Percentiles rank a stretch among this genome's conserved stretches.
Conservation (phyloP, 1,140 invertebrate genomes). For the Leucophenga varia region DNA sequence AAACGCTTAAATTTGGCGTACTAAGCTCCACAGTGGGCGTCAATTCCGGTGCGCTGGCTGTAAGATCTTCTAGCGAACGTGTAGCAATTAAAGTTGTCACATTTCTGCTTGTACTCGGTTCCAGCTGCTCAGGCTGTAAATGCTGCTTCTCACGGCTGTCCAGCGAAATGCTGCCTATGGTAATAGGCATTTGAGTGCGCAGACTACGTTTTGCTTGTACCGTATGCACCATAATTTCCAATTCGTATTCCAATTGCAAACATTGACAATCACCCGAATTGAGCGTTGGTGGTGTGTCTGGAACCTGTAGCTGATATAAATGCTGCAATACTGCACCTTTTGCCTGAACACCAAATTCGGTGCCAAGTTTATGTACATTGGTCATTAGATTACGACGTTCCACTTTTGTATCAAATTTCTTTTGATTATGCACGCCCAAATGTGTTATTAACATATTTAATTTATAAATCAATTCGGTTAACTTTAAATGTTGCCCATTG, state of each 20-base stretch:
- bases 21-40: conserved; percentile 14
- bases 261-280: conserved; percentile 64
- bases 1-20: conserved; percentile 19
- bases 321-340: conserved; percentile 53
- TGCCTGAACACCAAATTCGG: conserved; percentile 57
- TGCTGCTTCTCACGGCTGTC: no score
- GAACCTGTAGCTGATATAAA: conserved; percentile 60
- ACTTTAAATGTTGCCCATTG: conserved; percentile 50
- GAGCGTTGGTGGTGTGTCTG: conserved; percentile 68
- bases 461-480: conserved; percentile 57
- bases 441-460: conserved; percentile 45
- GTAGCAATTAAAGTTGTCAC: neutral
- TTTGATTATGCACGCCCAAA: conserved; percentile 19
- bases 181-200: conserved; percentile 53
- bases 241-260: conserved; percentile 68
- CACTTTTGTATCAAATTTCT: conserved; percentile 35
- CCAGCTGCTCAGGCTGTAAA: no score
- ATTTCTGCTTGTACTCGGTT: no score
- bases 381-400: conserved; percentile 57
- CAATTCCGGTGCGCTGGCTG: conserved; percentile 16
- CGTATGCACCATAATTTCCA: conserved; percentile 60
- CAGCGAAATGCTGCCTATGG: conserved; percentile 60
- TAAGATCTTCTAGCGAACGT: conserved; percentile 1
- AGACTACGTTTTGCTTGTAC: conserved; percentile 56
- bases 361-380: conserved; percentile 59